Base-by-base conservation (phyloP, 2,797 vertebrate genomes). In the Periparus ater region DNA sequence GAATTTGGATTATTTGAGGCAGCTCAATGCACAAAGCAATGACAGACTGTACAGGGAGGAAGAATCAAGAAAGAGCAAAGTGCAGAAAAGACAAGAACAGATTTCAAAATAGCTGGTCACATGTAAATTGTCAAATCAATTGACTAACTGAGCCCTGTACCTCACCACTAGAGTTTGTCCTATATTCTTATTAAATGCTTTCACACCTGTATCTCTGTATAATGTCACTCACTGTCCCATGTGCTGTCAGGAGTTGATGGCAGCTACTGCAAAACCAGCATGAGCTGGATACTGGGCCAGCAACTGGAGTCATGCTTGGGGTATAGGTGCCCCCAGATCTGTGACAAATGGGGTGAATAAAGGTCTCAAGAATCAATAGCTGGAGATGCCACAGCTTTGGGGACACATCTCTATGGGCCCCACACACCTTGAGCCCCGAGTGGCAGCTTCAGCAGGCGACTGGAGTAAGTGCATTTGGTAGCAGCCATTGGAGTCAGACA, bases 31-130 rank as follows among this genome's bases (percentile, higher is more conserved):
- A 36, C 11, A 58, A 58, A 58, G 7, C 17, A 65, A 20, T 13
- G 4, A 40, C 14, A 42, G 13, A 42, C 6, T 36, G 4, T 22
- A 58, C 0, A 0, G 11, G 21, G 11, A 5, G 6, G 6, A 13
- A 36, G 38, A 22, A 79, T 19, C 2, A 3, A 76, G 30, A 26
- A 66, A 70, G 23, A 75, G 13, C 5, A 48, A 65, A 75, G 17
- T 6, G 8, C 21, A 57, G 11, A 63, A 63, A n/a, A 75, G 29
- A 75, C 0, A 3, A 48, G 61, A 78, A 17, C 18, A 25, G 8
- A 11, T 55, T 67, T 72, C 27, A 57, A 61, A 79, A n/a, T 29
- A 34, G 13, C 14, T 32, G 53, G 17, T 27, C 34, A n/a, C 40
- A 42, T 17, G 26, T 36, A 54, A 84, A 27, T 62, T 5, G 12